Evolutionary conservation across 1,140 invertebrate genomes (phyloP).

Genomic region (Daktulosphaira vitifoliae): DNA sequence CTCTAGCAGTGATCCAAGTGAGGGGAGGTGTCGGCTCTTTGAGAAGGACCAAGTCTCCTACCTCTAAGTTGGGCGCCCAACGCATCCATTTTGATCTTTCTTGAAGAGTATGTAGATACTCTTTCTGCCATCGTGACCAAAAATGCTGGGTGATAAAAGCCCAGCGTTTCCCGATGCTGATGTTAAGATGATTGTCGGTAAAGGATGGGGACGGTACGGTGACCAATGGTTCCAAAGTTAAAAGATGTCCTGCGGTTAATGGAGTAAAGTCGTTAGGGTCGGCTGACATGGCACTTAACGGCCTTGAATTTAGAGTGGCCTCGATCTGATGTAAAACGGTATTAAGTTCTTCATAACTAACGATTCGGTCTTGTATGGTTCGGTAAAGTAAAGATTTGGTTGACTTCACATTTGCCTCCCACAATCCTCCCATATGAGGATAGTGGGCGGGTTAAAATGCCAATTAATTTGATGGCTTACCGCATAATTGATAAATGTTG

Average conservation of each 20-base stretch:
- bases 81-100: conserved; percentile 9
- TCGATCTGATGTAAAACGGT: conserved; percentile 41
- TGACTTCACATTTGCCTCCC: conserved; percentile 41
- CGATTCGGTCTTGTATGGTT: conserved; percentile 29
- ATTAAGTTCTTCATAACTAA: conserved; percentile 38
- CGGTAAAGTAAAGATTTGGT: conserved; percentile 39
- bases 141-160: conserved; percentile 8
- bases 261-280: conserved; percentile 36
- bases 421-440: conserved; percentile 42
- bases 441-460: conserved; percentile 41
- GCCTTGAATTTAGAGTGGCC: conserved; percentile 42
- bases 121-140: conserved; percentile 16
- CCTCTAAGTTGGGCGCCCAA: background rate
- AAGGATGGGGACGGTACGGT: background rate
- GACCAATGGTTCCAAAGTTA: conserved; percentile 37
- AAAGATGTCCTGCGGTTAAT: conserved; percentile 42
- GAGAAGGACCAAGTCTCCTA: conserved; percentile 15
- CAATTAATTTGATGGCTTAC: conserved; percentile 32
- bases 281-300: conserved; percentile 33
- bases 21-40: conserved; percentile 15
- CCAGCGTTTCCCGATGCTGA: too few relatives aligned
- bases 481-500: background rate
- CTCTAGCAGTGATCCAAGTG: conserved; percentile 15
- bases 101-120: conserved; percentile 14
- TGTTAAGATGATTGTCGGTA: too few relatives aligned